A percentile compares a stretch with the other conserved stretches of the same genome.
phyloP scores from a whole-genome alignment of 2,113 vertebrate species.

The Notarius quadriscutis region DNA sequence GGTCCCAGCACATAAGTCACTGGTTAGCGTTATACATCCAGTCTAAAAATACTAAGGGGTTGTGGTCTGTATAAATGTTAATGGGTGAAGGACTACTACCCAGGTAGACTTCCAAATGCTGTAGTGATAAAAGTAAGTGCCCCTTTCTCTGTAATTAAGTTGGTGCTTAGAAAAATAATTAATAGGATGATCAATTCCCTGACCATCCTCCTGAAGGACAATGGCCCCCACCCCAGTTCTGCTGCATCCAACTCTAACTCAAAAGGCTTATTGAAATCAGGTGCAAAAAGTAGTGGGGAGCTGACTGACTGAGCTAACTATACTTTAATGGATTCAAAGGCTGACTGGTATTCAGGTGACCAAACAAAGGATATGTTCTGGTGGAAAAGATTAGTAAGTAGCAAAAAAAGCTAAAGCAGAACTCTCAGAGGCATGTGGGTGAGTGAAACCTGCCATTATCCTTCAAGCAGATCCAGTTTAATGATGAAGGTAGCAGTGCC shows the following conservation, averaged over 20 bases:
- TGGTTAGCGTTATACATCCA: not conserved
- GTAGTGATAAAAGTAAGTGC: not conserved
- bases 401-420: no score
- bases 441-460: not conserved
- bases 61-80: not conserved
- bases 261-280: not conserved
- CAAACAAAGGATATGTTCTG: no score
- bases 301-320: no score
- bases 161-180: not conserved
- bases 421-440: no score
- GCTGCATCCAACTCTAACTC: not conserved
- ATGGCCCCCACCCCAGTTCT: no score
- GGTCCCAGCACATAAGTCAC: not conserved
- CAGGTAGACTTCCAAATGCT: not conserved
- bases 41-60: not conserved
- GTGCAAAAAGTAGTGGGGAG: no score
- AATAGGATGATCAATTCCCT: not conserved
- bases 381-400: no score
- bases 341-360: no score
- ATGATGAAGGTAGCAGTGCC: not conserved
- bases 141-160: not conserved
- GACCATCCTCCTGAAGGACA: not conserved
- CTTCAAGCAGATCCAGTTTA: not conserved
- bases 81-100: not conserved
- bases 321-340: no score